Evolutionary conservation across 2,113 vertebrate species (phyloP).

Genomic region (Cephalopholis sonnerati): DNA sequence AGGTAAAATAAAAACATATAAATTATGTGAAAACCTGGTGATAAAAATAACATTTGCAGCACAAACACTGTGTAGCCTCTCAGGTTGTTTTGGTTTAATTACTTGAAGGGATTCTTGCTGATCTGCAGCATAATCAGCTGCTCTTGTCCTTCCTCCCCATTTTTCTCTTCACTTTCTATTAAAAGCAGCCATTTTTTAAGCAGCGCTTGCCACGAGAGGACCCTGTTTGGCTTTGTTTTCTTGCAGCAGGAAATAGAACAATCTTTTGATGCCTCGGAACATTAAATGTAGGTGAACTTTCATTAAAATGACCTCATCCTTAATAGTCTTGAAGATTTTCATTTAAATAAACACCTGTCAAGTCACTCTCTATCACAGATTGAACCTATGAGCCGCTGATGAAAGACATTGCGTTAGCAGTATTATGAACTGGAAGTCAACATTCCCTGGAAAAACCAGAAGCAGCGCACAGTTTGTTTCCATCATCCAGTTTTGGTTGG

Average conservation of each 20-base stretch:
- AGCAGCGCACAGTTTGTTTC: too few species aligned
- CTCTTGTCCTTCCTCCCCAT: neutral
- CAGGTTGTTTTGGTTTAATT: slow-evolving; percentile 24
- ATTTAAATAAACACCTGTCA: too few species aligned
- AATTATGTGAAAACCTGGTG: slow-evolving; percentile 3
- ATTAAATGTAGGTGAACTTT: neutral
- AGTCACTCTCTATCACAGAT: too few species aligned
- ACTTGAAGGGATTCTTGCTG: slow-evolving; percentile 22
- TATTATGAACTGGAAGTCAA: too few species aligned
- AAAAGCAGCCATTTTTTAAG: neutral
- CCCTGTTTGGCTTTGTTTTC: neutral
- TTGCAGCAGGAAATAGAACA: slow-evolving; percentile 13
- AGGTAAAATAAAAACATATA: slow-evolving; percentile 2
- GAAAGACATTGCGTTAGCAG: too few species aligned
- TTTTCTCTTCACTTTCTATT: slow-evolving; percentile 14
- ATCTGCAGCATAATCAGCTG: slow-evolving; percentile 35
- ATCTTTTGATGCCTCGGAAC: neutral
- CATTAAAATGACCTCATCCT: neutral
- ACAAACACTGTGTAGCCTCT: slow-evolving; percentile 9
- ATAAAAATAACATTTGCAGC: slow-evolving; percentile 23
- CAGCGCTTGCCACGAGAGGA: neutral
- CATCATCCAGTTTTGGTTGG: too few species aligned
- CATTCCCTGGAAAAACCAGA: too few species aligned
- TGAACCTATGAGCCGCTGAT: too few species aligned
- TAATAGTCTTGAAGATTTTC: too few species aligned